Percentiles rank a stretch among this genome's conserved stretches.
Evolutionary conservation across 2,797 vertebrate species (phyloP).

Genomic region (Myotis findleyi): DNA sequence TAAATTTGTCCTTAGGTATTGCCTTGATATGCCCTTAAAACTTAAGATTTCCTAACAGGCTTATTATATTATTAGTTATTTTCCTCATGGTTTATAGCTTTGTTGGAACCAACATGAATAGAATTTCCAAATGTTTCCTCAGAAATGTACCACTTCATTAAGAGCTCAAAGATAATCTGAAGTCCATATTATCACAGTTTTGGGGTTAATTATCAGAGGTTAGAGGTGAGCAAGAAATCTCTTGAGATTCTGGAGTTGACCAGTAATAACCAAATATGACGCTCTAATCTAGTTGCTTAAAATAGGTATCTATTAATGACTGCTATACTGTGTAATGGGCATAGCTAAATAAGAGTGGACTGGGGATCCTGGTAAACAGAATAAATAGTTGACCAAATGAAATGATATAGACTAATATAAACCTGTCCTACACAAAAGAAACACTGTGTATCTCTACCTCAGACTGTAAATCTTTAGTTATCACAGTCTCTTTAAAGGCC

Average conservation of each 20-base stretch:
- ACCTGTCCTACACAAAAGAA: background rate
- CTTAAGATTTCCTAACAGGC: conserved; percentile 5
- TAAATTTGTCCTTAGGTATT: background rate
- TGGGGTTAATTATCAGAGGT: conserved; percentile 70
- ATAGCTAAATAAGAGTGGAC: background rate
- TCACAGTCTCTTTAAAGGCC: background rate
- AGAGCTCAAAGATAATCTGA: conserved; percentile 76
- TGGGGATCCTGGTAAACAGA: background rate
- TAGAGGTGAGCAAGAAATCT: conserved; percentile 75
- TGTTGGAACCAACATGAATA: background rate
- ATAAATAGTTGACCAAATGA: background rate
- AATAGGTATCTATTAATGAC: rapidly evolving
- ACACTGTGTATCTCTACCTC: background rate
- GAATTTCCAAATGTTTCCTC: conserved; percentile 75
- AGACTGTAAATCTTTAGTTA: background rate
- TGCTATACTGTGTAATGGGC: background rate
- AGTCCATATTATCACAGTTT: conserved; percentile 77
- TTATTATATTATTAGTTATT: conserved; percentile 60
- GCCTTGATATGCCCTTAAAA: background rate
- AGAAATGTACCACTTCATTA: conserved; percentile 75
- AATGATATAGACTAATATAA: background rate
- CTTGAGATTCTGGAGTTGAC: conserved; percentile 63
- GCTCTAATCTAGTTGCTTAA: conserved; percentile 45
- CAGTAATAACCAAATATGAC: conserved; percentile 58
- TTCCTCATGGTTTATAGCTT: background rate